These are phyloP conservation scores for Anthrax anthrax DNA, from an alignment of 2,888 invertebrate species.

Conservation along the genomic window DNA sequence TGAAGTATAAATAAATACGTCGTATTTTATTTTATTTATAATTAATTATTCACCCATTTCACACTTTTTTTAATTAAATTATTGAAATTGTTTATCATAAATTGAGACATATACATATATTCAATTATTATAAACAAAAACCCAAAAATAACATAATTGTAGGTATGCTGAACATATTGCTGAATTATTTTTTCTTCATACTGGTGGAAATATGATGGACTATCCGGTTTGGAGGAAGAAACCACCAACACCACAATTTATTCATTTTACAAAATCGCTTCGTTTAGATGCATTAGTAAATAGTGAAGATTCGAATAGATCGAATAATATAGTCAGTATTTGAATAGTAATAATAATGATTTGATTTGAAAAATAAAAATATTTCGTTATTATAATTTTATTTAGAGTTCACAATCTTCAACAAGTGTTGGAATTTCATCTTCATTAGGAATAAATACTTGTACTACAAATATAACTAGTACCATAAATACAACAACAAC, in stretches of 20 bases:
- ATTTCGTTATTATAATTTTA: no score
- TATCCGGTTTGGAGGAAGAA: conserved; percentile 71
- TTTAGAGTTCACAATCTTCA: neutral
- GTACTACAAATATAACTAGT: neutral
- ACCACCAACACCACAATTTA: conserved; percentile 58
- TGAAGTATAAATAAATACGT: no score
- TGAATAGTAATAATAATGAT: no score
- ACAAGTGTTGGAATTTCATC: neutral
- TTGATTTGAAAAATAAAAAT: no score
- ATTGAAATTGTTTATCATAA: no score
- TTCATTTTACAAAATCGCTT: conserved; percentile 60
- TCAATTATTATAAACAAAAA: no score
- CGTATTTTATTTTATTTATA: no score
- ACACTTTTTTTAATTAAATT: no score
- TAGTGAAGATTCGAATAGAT: conserved; percentile 13
- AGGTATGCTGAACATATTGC: conserved; percentile 63
- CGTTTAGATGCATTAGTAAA: conserved; percentile 46
- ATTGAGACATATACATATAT: no score
- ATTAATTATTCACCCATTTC: no score
- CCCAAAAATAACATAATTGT: no score
- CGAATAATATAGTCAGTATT: conserved; percentile 1
- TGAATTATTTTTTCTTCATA: conserved; percentile 77
- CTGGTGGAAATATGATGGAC: conserved; percentile 79
- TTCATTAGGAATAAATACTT: neutral
- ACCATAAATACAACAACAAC: neutral